Base-by-base conservation (phyloP, 1,140 invertebrate species). In the Temnothorax curvispinosus region DNA sequence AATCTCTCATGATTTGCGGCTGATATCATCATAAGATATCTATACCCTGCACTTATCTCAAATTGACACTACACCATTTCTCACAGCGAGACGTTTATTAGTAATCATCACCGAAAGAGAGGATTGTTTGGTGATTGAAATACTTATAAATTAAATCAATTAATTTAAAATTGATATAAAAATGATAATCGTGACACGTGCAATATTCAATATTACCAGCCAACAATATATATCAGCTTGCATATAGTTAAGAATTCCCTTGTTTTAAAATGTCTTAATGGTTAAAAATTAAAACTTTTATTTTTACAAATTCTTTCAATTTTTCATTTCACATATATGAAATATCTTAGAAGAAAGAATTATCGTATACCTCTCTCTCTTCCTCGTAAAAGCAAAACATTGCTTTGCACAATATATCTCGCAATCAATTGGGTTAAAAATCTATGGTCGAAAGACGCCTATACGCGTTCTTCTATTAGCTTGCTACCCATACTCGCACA, bases 1-100 rank as follows among this genome's bases (percentile, higher is more conserved):
- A 71, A 71, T 56, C 38, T 71, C 54, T 81, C 50, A 81, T 52
- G 78, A 71, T 81, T 38, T 18, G 35, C 11, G 21, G 11, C 27
- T 38, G 44, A 15, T 78, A 50, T 41, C 18, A 78, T 38, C 6
- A 15, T 47, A 13, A 21, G 60, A 47, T 56, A 56, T 9, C 5
- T 50, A 38, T 35, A 27, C 13, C 21, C 9, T 21, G 0, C 9
- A 62, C 3, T 64, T 47, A 60, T 9, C 21, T 44, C 4, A 50
- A 64, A 50, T 35, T 62, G 15, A 77, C 18, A 6, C 27, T 35
- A 7, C 15, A 64, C 65, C 76, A 38, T 44, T 35, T 65, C 32
- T 56, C 18, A 78, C 58, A 15, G 6, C 8, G 0, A 35, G 38
- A 76, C 15, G 3, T 65, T 64, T 41, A 78, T 27, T 47, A 21